Percentiles rank a stretch among this genome's conserved stretches.
These are phyloP conservation scores for Carlito syrichta DNA, from an alignment of 2,113 vertebrate species.

Conservation along the genomic window DNA sequence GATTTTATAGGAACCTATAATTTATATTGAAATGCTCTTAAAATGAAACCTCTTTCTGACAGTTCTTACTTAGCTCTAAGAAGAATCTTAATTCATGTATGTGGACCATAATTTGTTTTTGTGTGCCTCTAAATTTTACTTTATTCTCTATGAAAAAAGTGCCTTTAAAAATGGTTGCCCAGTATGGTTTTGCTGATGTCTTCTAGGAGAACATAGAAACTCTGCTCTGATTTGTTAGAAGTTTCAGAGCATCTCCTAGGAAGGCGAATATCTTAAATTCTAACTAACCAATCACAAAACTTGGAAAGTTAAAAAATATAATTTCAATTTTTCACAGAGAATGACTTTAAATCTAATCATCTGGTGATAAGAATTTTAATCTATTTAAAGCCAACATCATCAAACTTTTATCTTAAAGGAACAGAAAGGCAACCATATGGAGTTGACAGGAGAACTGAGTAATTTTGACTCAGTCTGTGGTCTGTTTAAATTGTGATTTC, in stretches of 20 bases:
- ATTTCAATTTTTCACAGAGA: not conserved
- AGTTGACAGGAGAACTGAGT: not conserved
- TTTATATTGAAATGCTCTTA: not conserved
- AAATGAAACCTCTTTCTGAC: not conserved
- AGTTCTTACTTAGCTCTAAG: not conserved
- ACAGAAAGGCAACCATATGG: not conserved
- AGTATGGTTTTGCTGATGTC: not conserved
- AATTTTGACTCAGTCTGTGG: not conserved
- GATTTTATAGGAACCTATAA: not conserved
- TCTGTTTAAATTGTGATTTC: not conserved
- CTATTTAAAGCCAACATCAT: not conserved
- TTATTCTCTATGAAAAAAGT: not conserved
- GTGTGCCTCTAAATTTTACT: not conserved
- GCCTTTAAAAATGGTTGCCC: not conserved
- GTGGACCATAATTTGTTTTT: not conserved
- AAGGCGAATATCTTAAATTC: not conserved
- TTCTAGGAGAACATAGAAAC: not conserved
- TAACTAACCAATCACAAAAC: not conserved
- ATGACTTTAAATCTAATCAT: conserved; percentile 9
- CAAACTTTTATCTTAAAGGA: not conserved
- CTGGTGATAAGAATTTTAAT: conserved; percentile 39
- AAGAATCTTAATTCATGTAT: not conserved
- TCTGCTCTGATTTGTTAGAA: not conserved
- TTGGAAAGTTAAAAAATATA: not conserved
- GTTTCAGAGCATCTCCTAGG: not conserved